These are phyloP conservation scores for Microvelia longipes DNA, from an alignment of 1,140 invertebrate genomes.

Conservation along the genomic window DNA sequence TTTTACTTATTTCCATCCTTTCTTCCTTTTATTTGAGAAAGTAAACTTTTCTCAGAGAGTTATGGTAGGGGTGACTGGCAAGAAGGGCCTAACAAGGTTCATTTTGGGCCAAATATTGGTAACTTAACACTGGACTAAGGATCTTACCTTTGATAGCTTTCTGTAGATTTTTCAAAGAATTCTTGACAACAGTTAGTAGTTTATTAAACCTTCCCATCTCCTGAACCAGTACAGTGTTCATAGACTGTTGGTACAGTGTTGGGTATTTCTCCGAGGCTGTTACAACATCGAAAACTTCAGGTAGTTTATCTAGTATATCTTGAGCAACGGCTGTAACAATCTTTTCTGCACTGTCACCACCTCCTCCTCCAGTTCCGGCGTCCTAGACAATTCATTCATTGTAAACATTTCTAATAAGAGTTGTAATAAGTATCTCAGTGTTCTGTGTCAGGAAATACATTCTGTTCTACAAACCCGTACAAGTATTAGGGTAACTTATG, in stretches of 20 bases:
- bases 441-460: too few relatives aligned
- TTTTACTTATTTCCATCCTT: too few relatives aligned
- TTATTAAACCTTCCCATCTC: constrained; percentile 84
- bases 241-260: constrained; percentile 64
- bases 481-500: too few relatives aligned
- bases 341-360: constrained; percentile 44
- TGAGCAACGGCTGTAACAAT: constrained; percentile 49
- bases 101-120: too few relatives aligned
- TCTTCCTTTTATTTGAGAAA: too few relatives aligned
- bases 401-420: background rate
- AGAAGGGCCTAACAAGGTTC: too few relatives aligned
- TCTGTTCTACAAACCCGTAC: too few relatives aligned
- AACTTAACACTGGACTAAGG: too few relatives aligned
- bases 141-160: constrained; percentile 87
- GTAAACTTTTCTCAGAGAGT: too few relatives aligned
- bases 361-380: constrained; percentile 24
- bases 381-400: constrained; percentile 25
- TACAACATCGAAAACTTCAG: constrained; percentile 53
- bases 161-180: constrained; percentile 60
- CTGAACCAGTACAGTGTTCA: constrained; percentile 86
- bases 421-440: too few relatives aligned
- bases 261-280: constrained; percentile 54
- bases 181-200: constrained; percentile 53
- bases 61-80: too few relatives aligned
- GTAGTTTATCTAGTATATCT: constrained; percentile 56